These are phyloP conservation scores for Tetraneura akinire DNA, from an alignment of 1,140 invertebrate genomes.

Conservation along the genomic window DNA sequence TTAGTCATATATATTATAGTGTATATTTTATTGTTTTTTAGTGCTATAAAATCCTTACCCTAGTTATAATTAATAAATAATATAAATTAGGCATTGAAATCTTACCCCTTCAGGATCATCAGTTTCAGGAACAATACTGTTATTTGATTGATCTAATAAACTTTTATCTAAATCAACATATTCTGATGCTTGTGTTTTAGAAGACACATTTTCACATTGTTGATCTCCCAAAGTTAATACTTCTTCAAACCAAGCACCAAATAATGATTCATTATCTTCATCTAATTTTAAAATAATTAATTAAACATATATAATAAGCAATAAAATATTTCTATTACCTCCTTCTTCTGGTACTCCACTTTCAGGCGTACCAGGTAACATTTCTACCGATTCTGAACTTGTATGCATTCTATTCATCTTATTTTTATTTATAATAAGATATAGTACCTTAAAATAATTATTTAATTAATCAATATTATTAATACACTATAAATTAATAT, in stretches of 20 bases:
- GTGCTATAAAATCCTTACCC: no score
- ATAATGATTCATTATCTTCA: conserved; percentile 87
- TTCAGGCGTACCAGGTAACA: conserved; percentile 83
- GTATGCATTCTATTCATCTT: conserved; percentile 14
- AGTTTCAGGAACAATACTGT: conserved; percentile 73
- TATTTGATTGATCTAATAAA: conserved; percentile 17
- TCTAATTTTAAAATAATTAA: conserved; percentile 56
- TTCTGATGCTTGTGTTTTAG: conserved; percentile 54
- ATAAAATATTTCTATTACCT: conserved; percentile 55
- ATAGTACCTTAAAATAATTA: neutral
- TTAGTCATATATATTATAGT: no score
- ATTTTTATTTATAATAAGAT: conserved; percentile 22
- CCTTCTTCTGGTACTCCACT: conserved; percentile 86
- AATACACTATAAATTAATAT: no score
- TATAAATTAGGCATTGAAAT: conserved; percentile 54
- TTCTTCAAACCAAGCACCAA: conserved; percentile 91
- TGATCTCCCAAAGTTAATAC: conserved; percentile 66
- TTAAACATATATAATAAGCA: neutral
- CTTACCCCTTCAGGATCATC: conserved; percentile 84
- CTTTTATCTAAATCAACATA: conserved; percentile 54
- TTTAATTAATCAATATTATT: no score
- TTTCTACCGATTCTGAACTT: conserved; percentile 67
- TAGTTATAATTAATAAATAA: conserved; percentile 39
- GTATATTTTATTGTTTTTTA: no score
- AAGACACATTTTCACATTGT: conserved; percentile 35